Evolutionary conservation across 2,888 invertebrate species (phyloP).

Genomic region (Volucella inanis): DNA sequence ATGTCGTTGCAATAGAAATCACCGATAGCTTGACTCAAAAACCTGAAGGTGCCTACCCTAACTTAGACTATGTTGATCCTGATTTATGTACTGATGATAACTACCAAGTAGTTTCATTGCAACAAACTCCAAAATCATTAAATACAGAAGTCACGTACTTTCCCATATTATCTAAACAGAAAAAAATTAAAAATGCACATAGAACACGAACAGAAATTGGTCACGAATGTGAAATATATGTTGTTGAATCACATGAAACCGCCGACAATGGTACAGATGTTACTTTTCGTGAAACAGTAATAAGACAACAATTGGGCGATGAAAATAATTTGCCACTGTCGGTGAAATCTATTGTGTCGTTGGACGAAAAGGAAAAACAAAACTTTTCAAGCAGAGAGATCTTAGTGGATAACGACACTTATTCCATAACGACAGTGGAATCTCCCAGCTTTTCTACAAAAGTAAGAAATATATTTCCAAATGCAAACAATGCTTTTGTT

Average conservation of each 20-base stretch:
- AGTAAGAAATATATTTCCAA: neutral
- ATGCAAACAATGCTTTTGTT: neutral
- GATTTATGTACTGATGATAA: slow-evolving; percentile 20
- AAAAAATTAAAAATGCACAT: slow-evolving; percentile 30
- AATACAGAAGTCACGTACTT: neutral
- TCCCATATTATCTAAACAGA: slow-evolving; percentile 1
- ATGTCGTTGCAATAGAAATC: slow-evolving; percentile 50
- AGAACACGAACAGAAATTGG: slow-evolving; percentile 47
- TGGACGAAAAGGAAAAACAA: slow-evolving; percentile 12
- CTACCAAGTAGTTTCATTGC: slow-evolving; percentile 14
- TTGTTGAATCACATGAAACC: slow-evolving; percentile 43
- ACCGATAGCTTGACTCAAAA: slow-evolving; percentile 47
- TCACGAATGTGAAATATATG: slow-evolving; percentile 40
- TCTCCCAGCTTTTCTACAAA: neutral
- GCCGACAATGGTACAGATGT: slow-evolving; percentile 25
- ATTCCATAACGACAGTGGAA: neutral
- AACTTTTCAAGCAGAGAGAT: slow-evolving; percentile 1
- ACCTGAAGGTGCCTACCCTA: slow-evolving; percentile 38
- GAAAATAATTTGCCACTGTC: slow-evolving; percentile 24
- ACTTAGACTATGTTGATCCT: slow-evolving; percentile 30
- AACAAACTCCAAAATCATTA: neutral
- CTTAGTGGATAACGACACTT: neutral
- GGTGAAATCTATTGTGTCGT: slow-evolving; percentile 24
- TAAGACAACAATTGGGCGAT: slow-evolving; percentile 30
- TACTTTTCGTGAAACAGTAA: slow-evolving; percentile 31